These are phyloP conservation scores for Lumbricus terrestris DNA, from an alignment of 2,888 invertebrate genomes.

Conservation along the genomic window DNA sequence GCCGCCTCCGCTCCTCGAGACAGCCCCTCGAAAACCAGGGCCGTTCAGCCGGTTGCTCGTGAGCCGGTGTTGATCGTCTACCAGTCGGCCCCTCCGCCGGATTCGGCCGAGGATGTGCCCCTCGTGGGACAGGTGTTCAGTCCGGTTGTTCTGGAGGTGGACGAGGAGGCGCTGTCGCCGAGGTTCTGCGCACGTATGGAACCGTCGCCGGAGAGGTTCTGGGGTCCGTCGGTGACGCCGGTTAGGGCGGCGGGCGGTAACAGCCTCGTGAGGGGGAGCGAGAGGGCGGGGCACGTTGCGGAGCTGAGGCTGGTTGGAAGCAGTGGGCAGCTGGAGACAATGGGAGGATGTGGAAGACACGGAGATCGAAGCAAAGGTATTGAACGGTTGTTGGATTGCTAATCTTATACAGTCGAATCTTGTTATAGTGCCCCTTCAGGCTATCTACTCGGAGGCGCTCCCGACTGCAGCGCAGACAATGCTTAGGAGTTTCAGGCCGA, in stretches of 20 bases:
- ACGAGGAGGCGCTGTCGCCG: not conserved
- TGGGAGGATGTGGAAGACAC: not conserved
- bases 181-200: not conserved
- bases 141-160: not conserved
- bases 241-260: not conserved
- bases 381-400: not conserved
- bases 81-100: not conserved
- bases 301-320: not conserved
- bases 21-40: not conserved
- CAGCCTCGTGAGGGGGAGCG: not conserved
- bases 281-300: not conserved
- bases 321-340: not conserved
- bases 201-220: slow-evolving; percentile 14
- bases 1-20: not conserved
- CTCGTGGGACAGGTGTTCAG: not conserved
- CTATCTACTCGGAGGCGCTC: too few relatives aligned
- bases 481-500: too few relatives aligned
- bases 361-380: not conserved
- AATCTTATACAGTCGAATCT: not conserved
- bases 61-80: not conserved
- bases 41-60: too few relatives aligned
- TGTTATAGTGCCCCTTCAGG: too few relatives aligned
- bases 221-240: not conserved
- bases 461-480: too few relatives aligned
- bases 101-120: not conserved